Base-by-base conservation (phyloP, 2,888 invertebrate genomes). In the Proisotoma minuta region DNA sequence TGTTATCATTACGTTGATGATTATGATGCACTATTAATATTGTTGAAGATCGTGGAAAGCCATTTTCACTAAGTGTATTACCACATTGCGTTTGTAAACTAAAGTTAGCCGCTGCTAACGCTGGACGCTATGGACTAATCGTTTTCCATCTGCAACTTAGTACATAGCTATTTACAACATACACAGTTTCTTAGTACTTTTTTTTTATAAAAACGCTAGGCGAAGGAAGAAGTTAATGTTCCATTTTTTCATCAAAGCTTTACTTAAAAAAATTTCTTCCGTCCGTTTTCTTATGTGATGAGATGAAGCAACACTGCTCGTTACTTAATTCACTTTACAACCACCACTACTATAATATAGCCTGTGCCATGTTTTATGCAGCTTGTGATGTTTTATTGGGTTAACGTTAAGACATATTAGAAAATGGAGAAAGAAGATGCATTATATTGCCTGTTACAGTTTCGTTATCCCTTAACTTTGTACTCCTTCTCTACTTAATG, bases 11-110 rank as follows among this genome's bases (percentile, higher is more conserved):
- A 54, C 28, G 54, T 34, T 54, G 54, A 54, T 54, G 29, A 54
- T 54, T 54, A 54, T 22, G 54, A 39, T 18, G 18, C 54, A 22
- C 54, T 54, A 54, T 54, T 54, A 54, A 54, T 54, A 54, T 39
- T 39, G 39, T 39, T 8, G 39, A 22, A 22, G 54, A 54, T 39
- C 22, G 39, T 39, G 54, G 39, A 34, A 34, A 10, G 8, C 15
- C 15, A 8, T 34, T 34, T 15, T 15, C 34, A 34, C 34, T 15
- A 8, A 10, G 34, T 15, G 8, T 34, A 10, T 15, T 34, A 10
- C 15, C 15, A 10, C 8, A n/a, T n/a, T n/a, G n/a, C n/a, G n/a
- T n/a, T n/a, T n/a, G n/a, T n/a, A n/a, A n/a, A n/a, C n/a, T n/a
- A n/a, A n/a, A n/a, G n/a, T n/a, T n/a, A n/a, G n/a, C n/a, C n/a